A percentile compares a stretch with the other conserved stretches of the same genome.
Evolutionary conservation across 1,140 invertebrate species (phyloP).

Genomic region (Heliconius nattereri): DNA sequence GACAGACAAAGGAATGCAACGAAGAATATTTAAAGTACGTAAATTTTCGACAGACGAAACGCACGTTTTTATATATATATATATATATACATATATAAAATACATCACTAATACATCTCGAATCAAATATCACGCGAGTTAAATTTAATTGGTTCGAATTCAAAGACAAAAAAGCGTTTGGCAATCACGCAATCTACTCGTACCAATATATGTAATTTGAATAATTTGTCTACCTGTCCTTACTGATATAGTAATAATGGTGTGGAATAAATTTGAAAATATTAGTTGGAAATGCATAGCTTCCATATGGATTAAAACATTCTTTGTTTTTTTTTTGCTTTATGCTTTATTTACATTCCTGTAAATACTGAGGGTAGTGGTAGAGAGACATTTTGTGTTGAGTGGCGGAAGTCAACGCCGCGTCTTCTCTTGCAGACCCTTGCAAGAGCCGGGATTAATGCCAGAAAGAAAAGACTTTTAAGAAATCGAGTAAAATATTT

Average conservation of each 20-base stretch:
- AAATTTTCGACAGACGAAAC: conserved; percentile 28
- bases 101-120: conserved; percentile 48
- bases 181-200: conserved; percentile 59
- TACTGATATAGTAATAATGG: conserved; percentile 59
- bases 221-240: conserved; percentile 67
- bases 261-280: conserved; percentile 31
- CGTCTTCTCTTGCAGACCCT: no score
- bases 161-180: conserved; percentile 69
- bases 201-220: conserved; percentile 55
- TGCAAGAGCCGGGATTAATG: no score
- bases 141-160: conserved; percentile 65
- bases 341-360: no score
- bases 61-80: conserved; percentile 17
- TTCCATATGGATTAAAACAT: no score
- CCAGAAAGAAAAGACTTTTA: no score
- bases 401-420: no score
- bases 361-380: no score
- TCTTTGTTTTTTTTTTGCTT: no score
- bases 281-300: background rate
- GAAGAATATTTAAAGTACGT: conserved; percentile 17
- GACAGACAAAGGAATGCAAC: background rate
- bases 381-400: no score
- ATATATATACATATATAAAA: background rate
- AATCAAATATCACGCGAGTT: conserved; percentile 67
- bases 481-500: no score